phyloP scores from a whole-genome alignment of 2,888 invertebrate species.

The Apamea sordens region DNA sequence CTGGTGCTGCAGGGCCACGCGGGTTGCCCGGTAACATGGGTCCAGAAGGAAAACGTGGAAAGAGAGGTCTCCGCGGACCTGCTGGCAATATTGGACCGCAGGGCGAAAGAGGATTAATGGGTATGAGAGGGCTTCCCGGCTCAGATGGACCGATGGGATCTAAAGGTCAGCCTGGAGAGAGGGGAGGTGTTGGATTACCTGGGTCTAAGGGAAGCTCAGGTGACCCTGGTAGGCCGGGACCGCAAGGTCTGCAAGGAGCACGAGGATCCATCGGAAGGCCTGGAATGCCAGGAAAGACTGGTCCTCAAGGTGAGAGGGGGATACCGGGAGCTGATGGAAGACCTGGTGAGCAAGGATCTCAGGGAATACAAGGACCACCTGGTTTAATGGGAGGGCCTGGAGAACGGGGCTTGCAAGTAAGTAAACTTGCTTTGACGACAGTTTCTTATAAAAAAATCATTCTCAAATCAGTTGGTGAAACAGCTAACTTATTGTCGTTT shows the following conservation, averaged over 20 bases:
- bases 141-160: constrained; percentile 94
- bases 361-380: constrained; percentile 94
- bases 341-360: constrained; percentile 95
- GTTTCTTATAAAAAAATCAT: background rate
- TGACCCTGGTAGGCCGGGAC: constrained; percentile 92
- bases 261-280: constrained; percentile 93
- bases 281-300: constrained; percentile 93
- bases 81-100: constrained; percentile 93
- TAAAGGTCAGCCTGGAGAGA: constrained; percentile 94
- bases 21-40: constrained; percentile 94
- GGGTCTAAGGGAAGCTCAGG: constrained; percentile 91
- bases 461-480: background rate
- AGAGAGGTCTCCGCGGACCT: constrained; percentile 94
- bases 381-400: constrained; percentile 95
- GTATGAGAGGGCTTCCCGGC: constrained; percentile 93
- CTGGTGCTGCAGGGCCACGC: constrained; percentile 93
- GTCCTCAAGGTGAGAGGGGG: constrained; percentile 93
- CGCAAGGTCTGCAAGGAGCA: constrained; percentile 91
- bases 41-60: constrained; percentile 95
- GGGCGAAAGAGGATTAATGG: constrained; percentile 93
- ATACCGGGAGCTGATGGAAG: constrained; percentile 96
- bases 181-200: constrained; percentile 89
- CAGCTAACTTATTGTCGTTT: background rate
- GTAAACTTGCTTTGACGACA: constrained; percentile 32
- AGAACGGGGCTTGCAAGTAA: constrained; percentile 93